Conservation (phyloP, 2,888 invertebrate species). For the Pachydiplax longipennis region DNA sequence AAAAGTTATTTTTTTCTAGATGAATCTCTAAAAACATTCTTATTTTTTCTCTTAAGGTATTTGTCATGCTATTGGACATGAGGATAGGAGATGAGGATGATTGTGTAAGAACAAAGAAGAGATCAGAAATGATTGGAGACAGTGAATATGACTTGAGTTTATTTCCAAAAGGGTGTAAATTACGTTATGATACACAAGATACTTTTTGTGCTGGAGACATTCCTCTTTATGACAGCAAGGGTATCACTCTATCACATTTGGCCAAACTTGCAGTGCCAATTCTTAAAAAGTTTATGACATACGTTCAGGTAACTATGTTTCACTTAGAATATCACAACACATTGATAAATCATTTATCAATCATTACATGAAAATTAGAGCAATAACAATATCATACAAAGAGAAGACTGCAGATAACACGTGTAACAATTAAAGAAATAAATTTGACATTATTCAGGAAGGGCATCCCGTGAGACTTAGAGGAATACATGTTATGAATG, state of each 20-base stretch:
- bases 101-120: not conserved
- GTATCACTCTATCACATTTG: conserved; percentile 69
- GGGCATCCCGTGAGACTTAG: conserved; percentile 73
- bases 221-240: conserved; percentile 74
- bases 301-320: conserved; percentile 66
- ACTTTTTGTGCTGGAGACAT: conserved; percentile 71
- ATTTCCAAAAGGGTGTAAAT: conserved; percentile 20
- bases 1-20: too few species aligned
- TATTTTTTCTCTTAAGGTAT: conserved; percentile 60
- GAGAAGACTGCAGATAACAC: too few species aligned
- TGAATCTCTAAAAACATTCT: too few species aligned
- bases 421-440: too few species aligned
- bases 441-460: conserved; percentile 60
- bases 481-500: conserved; percentile 71
- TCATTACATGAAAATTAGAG: too few species aligned
- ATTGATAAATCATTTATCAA: too few species aligned
- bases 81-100: conserved; percentile 63
- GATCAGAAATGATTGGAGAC: conserved; percentile 9
- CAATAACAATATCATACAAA: too few species aligned
- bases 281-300: conserved; percentile 70
- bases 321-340: too few species aligned
- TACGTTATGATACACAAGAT: conserved; percentile 56
- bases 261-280: conserved; percentile 70
- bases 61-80: conserved; percentile 76
- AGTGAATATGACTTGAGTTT: not conserved